These are phyloP conservation scores for Trissonchulus latispiculum DNA, from an alignment of 2,888 invertebrate species.

Conservation along the genomic window DNA sequence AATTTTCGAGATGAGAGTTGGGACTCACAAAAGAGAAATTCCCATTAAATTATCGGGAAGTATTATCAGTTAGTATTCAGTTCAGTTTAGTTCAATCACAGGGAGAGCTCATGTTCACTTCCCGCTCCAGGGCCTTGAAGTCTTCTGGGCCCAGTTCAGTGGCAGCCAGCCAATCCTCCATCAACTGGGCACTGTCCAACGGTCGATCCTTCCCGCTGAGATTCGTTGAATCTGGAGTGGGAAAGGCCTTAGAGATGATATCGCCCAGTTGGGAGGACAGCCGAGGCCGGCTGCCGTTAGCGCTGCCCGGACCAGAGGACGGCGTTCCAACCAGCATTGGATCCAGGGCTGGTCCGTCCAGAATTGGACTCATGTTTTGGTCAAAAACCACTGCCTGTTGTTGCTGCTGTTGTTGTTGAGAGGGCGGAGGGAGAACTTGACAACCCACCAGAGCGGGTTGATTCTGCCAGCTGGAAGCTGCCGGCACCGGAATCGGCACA, in stretches of 20 bases:
- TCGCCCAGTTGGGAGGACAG: constrained; percentile 13
- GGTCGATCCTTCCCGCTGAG: background rate
- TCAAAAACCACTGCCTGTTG: background rate
- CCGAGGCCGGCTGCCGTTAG: background rate
- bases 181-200: constrained; percentile 23
- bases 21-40: too few species aligned
- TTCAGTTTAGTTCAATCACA: too few species aligned
- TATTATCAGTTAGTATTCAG: too few species aligned
- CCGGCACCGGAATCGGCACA: background rate
- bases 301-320: background rate
- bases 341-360: background rate
- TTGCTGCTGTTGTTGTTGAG: too few species aligned
- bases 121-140: constrained; percentile 12
- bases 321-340: background rate
- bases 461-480: background rate
- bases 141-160: constrained; percentile 16
- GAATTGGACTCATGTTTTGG: background rate
- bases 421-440: too few species aligned
- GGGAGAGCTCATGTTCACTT: constrained; percentile 14
- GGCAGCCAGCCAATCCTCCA: constrained; percentile 21
- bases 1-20: too few species aligned
- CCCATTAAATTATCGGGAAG: too few species aligned
- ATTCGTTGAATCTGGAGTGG: background rate
- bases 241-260: constrained; percentile 19
- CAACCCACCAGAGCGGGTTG: background rate